Base-by-base conservation (phyloP, 2,797 vertebrate species). In the Onychomys torridus region DNA sequence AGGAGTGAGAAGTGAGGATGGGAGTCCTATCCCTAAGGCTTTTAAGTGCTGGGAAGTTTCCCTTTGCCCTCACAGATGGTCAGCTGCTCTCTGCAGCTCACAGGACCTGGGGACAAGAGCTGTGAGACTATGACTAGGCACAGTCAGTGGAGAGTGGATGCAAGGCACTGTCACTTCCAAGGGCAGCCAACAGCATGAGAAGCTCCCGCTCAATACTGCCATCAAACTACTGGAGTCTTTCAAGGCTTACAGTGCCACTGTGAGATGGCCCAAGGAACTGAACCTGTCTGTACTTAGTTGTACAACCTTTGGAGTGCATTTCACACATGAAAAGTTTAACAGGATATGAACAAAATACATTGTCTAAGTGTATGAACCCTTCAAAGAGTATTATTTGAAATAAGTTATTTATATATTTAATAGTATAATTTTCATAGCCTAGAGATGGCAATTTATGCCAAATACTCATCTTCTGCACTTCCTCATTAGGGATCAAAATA, bases 241-340 rank as follows among this genome's bases (percentile, higher is more conserved):
- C 43, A 89, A 83, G 73, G 40, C 49, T 89, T 3, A 27, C 0
- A 29, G 27, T 16, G 0, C 43, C 59, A 73, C 52, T 88, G 3
- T 89, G 65, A 89, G n/a, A 49, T 17, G 19, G 49, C 17, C 27
- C 12, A 1, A 89, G 46, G 40, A 37, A 84, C 0, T 40, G 21
- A 93, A 75, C 75, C 29, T 84, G 86, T 34, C 76, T 12, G 23
- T 78, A 3, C 11, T 76, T 90, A 43, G 73, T 19, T 77, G 59
- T 19, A 94, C 11, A 93, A 75, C 8, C 63, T 29, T 37, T 32
- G n/a, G 89, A 89, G 43, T 10, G 14, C 46, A 91, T 76, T 90
- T 93, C 19, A 94, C 8, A 76, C 78, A 78, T 16, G n/a, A 93
- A 71, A 91, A 88, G 76, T 83, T 77, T 79, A 91, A 86, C 32